Base-by-base conservation (phyloP, 64 coral and sea anemone genomes). In the Acropora tenuis region DNA sequence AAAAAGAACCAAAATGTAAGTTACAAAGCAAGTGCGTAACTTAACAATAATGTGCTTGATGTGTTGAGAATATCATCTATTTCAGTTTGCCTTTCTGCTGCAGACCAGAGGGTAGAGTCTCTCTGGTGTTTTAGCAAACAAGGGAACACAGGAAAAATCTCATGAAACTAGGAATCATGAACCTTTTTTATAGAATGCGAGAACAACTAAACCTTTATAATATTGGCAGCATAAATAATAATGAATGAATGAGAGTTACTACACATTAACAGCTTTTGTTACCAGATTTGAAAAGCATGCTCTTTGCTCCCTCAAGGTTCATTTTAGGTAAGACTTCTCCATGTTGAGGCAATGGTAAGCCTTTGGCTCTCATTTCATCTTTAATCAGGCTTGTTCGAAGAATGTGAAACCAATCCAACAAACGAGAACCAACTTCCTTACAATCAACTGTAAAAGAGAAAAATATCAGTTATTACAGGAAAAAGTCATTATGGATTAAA, bases 321-420 rank as follows among this genome's bases (percentile, higher is more conserved):
- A 96, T 93, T 48, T 91, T 71, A 20, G 89, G 92, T 52, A 96
- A 52, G 3, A 93, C 68, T 42, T 88, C 88, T 73, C 80, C 80
- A 84, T 66, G 78, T 75, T 87, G 48, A 8, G 77, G 74, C 30
- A 90, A 42, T 40, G 88, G 87, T n/a, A 90, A 77, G 13, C 83
- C 82, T 19, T 59, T 68, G 13, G 73, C 50, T 13, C 69, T 90
- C 58, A 80, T 77, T 41, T 90, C 74, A 13, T 90, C 80, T 45
- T 79, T 96, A 53, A 93, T 82, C 8, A 87, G 82, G 44, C 86
- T 76, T 30, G 95, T 66, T 69, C 95, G 78, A 30, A 96, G 15
- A 47, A 96, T 77, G 12, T 96, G 95, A 82, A 96, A 96, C 95
- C 95, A 96, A 88, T 96, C 95, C 80, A 96, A 46, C 76, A 96